Conservation (phyloP, 2,888 invertebrate species). For the Ctenicera cuprea region DNA sequence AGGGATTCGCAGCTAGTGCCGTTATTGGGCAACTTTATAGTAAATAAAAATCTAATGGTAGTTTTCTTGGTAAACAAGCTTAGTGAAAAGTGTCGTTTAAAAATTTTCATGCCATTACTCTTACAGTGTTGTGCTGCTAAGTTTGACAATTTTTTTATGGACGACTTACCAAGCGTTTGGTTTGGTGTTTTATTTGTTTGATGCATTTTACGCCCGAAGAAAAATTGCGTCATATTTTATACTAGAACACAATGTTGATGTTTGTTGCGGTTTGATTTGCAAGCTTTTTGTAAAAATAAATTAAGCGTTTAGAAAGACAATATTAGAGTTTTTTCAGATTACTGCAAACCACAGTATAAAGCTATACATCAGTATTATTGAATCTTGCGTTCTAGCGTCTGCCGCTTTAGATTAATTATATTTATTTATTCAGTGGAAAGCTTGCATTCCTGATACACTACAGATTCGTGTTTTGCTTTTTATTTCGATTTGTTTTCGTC, state of each 20-base stretch:
- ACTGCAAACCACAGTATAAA: too few relatives aligned
- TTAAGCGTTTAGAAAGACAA: too few relatives aligned
- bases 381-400: not conserved
- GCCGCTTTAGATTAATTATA: not conserved
- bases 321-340: too few relatives aligned
- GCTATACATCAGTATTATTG: too few relatives aligned
- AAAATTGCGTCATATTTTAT: not conserved
- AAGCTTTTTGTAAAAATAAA: too few relatives aligned
- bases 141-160: conserved; percentile 17
- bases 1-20: not conserved
- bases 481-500: conserved; percentile 19
- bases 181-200: not conserved
- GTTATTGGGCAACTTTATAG: conserved; percentile 32
- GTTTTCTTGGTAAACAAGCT: conserved; percentile 34
- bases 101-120: not conserved
- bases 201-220: not conserved
- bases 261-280: too few relatives aligned
- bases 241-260: too few relatives aligned
- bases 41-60: conserved; percentile 31
- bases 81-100: conserved; percentile 17
- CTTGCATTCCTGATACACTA: not conserved
- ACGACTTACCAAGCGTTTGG: not conserved
- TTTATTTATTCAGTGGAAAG: not conserved
- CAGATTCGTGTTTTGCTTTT: not conserved
- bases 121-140: conserved; percentile 13